Conservation (phyloP, 2,888 invertebrate species). For the Heliothis peltigera region DNA sequence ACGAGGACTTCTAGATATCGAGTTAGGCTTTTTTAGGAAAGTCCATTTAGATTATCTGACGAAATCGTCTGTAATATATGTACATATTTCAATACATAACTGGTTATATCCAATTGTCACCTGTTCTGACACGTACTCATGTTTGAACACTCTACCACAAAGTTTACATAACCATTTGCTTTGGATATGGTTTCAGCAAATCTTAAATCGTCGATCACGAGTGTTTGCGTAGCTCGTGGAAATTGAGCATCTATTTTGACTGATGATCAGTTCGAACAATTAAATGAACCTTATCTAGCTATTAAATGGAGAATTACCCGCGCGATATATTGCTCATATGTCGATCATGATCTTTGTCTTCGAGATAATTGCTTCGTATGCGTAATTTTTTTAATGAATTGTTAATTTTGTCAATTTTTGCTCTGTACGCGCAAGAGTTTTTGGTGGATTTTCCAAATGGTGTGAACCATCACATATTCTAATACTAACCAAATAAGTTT, state of each 20-base stretch:
- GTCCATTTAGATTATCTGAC: background rate
- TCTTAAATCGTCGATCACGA: slow-evolving; percentile 52
- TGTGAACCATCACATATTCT: too few relatives aligned
- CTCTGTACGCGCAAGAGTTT: background rate
- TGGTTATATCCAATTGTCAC: slow-evolving; percentile 38
- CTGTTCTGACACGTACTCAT: slow-evolving; percentile 19
- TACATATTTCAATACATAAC: background rate
- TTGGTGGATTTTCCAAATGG: background rate
- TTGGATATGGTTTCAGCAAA: slow-evolving; percentile 34
- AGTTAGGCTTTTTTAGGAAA: too few relatives aligned
- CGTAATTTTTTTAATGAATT: slow-evolving; percentile 7
- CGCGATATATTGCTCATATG: slow-evolving; percentile 1
- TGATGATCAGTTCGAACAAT: slow-evolving; percentile 28
- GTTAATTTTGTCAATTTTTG: too few relatives aligned
- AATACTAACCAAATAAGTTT: too few relatives aligned
- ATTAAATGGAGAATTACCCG: slow-evolving; percentile 34
- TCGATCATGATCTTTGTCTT: slow-evolving; percentile 1
- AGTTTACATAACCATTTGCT: slow-evolving; percentile 43
- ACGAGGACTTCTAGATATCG: background rate
- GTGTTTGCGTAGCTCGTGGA: slow-evolving; percentile 40
- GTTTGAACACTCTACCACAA: slow-evolving; percentile 21
- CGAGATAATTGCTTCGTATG: slow-evolving; percentile 7
- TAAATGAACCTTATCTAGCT: slow-evolving; percentile 15
- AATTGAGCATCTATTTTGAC: slow-evolving; percentile 36
- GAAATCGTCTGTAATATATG: background rate